These are phyloP conservation scores for Platalea minor DNA, from an alignment of 2,797 vertebrate species.

Conservation along the genomic window DNA sequence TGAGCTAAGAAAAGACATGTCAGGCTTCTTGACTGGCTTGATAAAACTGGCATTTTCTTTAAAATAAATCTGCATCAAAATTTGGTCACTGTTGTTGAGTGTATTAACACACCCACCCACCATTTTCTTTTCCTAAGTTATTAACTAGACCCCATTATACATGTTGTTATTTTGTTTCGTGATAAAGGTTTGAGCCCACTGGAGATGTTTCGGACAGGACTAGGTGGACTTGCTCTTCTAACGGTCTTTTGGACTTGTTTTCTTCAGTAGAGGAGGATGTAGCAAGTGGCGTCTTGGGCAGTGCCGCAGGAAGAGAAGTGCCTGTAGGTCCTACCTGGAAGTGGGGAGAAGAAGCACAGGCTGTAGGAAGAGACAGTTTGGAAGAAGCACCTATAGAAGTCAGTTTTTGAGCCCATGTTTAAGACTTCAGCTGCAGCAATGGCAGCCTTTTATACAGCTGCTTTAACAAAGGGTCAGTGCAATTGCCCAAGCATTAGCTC, in stretches of 20 bases:
- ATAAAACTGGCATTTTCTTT: background rate
- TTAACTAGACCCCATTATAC: background rate
- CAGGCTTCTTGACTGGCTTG: background rate
- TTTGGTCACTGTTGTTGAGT: background rate
- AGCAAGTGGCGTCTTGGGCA: background rate
- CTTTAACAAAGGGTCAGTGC: background rate
- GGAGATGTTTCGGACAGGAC: background rate
- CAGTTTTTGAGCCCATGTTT: background rate
- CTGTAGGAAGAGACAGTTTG: background rate
- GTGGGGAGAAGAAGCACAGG: rapidly evolving
- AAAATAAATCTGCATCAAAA: background rate
- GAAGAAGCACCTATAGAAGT: background rate
- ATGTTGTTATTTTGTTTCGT: background rate
- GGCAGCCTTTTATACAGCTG: background rate
- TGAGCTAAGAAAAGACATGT: background rate
- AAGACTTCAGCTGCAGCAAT: background rate
- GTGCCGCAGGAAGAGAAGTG: background rate
- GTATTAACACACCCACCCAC: background rate
- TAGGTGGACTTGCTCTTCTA: background rate
- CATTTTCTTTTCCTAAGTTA: background rate
- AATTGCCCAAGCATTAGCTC: background rate
- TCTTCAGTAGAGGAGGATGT: background rate
- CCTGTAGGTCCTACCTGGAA: background rate
- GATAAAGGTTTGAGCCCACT: background rate
- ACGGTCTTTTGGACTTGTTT: background rate